Base-by-base conservation (phyloP, 2,888 invertebrate genomes). In the Drosophila mayaguana region DNA sequence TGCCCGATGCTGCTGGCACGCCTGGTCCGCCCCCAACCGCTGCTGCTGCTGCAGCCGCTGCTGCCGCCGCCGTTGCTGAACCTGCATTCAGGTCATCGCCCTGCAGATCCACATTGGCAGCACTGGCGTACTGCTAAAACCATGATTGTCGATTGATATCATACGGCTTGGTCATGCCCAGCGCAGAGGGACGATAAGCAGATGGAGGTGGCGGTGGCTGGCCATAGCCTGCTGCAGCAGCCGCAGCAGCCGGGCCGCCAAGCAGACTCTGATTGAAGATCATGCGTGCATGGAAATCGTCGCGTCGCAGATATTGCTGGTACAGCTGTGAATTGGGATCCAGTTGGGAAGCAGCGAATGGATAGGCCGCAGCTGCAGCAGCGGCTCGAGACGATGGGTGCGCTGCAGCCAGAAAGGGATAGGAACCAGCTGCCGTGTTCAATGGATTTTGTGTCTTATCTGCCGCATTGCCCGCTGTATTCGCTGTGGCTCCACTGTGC, bases 151-250 rank as follows among this genome's bases (percentile, higher is more conserved):
- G 93, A 84, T 95, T 95, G 84, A 96, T 95, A 59, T 96, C 96
- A 85, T 95, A 96, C n/a, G 95, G 95, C 91, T 96, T 96, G 42
- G 96, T 94, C 90, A 95, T 96, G 72, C 95, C 94, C 63, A 96
- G 63, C 0, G 91, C 83, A 93, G 95, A 88, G 71, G 93, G 81
- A 4, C 92, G 88, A 64, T 92, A 92, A 80, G 96, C 96, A 1
- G 95, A 95, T 0, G 95, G 94, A 22, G 96, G 95, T 80, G 95
- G 95, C 67, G 95, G 94, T 9, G 90, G 91, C 54, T 91, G 90
- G 0, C 95, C 94, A 18, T 96, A 95, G 75, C 95, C 95, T 38
- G 95, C 94, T 1, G 95, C 94, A 18, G 96, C 95, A 75, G 95
- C 95, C 67, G 95, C 94, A 46, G 94, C 94, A 8, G 92, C 91